Percentiles rank a stretch among this genome's conserved stretches.
These are phyloP conservation scores for Polymixis lichenea DNA, from an alignment of 2,888 invertebrate species.

Conservation along the genomic window DNA sequence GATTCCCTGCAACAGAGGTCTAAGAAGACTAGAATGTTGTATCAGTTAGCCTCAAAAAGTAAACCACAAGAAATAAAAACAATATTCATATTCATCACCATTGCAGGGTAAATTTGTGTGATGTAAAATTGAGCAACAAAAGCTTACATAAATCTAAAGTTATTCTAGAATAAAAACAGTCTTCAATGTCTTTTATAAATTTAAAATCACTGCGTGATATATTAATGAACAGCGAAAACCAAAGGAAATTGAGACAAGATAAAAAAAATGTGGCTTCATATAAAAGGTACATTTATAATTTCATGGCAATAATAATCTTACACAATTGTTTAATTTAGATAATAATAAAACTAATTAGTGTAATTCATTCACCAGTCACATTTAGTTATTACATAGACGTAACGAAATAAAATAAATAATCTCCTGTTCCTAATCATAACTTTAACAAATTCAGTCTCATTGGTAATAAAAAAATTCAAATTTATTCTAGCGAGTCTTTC, in stretches of 20 bases:
- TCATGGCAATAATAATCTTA: conserved; percentile 68
- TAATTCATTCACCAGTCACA: conserved; percentile 64
- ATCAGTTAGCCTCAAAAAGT: conserved; percentile 73
- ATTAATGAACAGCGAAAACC: conserved; percentile 63
- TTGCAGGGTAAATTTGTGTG: conserved; percentile 75
- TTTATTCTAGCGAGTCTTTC: conserved; percentile 80
- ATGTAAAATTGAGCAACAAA: conserved; percentile 75
- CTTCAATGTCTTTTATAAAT: conserved; percentile 83
- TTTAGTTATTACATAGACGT: conserved; percentile 63
- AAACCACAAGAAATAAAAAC: conserved; percentile 56
- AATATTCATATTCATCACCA: conserved; percentile 64
- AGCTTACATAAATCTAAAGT: conserved; percentile 67
- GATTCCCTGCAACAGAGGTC: conserved; percentile 78
- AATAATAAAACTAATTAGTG: conserved; percentile 60
- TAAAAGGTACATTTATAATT: conserved; percentile 55
- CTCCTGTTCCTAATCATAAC: conserved; percentile 81
- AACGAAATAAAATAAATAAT: conserved; percentile 84
- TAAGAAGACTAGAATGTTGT: conserved; percentile 76
- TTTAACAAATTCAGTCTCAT: conserved; percentile 90
- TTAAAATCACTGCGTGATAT: conserved; percentile 61
- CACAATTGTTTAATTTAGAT: conserved; percentile 62
- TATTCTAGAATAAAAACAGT: conserved; percentile 79
- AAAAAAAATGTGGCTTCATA: conserved; percentile 61
- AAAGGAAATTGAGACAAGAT: conserved; percentile 63
- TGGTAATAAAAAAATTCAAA: conserved; percentile 83